phyloP scores from a whole-genome alignment of 2,113 vertebrate genomes.

The Rhea americana region DNA sequence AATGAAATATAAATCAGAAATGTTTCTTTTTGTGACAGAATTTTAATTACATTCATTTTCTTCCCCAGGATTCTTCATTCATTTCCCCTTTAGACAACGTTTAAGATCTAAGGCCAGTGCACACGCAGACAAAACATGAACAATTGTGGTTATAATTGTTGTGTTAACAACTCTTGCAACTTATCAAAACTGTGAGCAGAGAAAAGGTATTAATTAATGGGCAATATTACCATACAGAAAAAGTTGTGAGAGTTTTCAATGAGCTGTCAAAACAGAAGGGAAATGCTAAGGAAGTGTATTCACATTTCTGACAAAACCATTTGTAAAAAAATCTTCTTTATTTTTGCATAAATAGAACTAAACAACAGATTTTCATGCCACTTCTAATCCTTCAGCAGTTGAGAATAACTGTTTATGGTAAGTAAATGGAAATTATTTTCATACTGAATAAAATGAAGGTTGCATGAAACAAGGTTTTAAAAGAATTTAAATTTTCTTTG shows the following conservation, averaged over 20 bases:
- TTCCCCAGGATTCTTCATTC: neutral
- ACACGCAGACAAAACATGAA: conserved; percentile 36
- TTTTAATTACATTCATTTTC: neutral
- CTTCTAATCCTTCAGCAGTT: conserved; percentile 49
- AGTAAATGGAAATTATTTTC: conserved; percentile 57
- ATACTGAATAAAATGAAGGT: conserved; percentile 35
- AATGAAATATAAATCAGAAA: neutral
- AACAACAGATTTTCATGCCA: conserved; percentile 26
- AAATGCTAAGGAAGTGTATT: conserved; percentile 59
- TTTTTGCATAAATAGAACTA: conserved; percentile 60
- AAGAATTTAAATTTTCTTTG: neutral
- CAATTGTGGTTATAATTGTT: conserved; percentile 59
- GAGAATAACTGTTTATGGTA: conserved; percentile 41
- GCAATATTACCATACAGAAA: conserved; percentile 49
- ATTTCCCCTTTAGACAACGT: neutral
- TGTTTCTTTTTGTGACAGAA: neutral
- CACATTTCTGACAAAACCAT: conserved; percentile 68
- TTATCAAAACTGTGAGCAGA: conserved; percentile 63
- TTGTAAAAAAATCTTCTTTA: conserved; percentile 53
- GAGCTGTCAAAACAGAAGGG: conserved; percentile 64
- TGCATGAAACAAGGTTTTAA: neutral
- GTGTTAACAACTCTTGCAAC: conserved; percentile 48
- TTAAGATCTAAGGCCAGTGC: neutral
- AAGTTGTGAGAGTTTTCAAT: conserved; percentile 61
- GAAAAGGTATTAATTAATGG: conserved; percentile 69